Evolutionary conservation across 1,140 invertebrate genomes (phyloP).

Genomic region (Drosophila truncata): DNA sequence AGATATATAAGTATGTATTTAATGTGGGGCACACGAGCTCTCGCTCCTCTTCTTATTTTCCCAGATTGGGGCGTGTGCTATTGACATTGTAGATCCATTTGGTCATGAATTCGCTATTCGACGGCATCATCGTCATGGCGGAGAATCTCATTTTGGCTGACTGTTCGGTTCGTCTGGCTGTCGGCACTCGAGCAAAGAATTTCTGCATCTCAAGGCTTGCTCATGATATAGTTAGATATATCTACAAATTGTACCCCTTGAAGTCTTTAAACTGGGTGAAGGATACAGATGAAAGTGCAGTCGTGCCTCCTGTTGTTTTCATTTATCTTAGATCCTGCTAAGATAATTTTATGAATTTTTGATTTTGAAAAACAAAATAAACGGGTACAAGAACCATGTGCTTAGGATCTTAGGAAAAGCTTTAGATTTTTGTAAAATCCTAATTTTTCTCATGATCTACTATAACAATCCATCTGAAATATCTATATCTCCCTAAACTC

Average conservation of each 20-base stretch:
- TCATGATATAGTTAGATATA: constrained; percentile 13
- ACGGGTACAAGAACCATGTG: neutral
- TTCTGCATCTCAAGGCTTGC: constrained; percentile 26
- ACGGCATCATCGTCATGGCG: constrained; percentile 22
- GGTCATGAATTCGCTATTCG: constrained; percentile 50
- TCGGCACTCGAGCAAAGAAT: constrained; percentile 33
- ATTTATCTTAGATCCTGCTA: neutral
- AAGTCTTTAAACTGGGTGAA: constrained; percentile 35
- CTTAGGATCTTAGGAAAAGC: neutral
- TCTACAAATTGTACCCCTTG: constrained; percentile 18
- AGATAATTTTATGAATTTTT: neutral
- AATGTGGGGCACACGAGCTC: constrained; percentile 55
- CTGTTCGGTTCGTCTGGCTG: constrained; percentile 19
- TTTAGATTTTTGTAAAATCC: neutral
- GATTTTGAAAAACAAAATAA: neutral
- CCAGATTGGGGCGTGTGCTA: constrained; percentile 51
- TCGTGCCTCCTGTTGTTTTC: constrained; percentile 8
- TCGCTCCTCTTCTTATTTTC: constrained; percentile 6
- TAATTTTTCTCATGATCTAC: too few species aligned
- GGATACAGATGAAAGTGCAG: constrained; percentile 28
- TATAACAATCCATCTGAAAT: neutral
- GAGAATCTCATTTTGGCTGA: constrained; percentile 27
- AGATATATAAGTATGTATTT: constrained; percentile 21
- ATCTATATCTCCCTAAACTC: neutral
- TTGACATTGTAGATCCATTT: constrained; percentile 68